A percentile compares a stretch with the other conserved stretches of the same genome.
phyloP scores from a whole-genome alignment of 30 jellyfish, hydroid and myxozoan genomes.

The Cassiopea andromeda region DNA sequence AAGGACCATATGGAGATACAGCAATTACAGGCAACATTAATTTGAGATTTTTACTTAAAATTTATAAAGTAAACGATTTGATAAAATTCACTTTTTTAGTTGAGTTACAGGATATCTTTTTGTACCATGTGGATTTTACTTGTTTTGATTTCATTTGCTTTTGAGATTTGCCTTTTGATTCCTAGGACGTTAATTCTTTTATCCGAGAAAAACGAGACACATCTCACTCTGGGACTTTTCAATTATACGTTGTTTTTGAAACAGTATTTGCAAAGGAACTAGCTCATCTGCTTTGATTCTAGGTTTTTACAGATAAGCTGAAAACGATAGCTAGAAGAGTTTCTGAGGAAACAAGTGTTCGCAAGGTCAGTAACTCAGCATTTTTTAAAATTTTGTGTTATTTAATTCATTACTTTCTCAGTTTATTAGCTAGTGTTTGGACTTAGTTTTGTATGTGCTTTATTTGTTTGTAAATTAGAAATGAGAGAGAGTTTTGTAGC shows the following conservation, averaged over 20 bases:
- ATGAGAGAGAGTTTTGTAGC: background rate
- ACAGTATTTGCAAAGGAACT: background rate
- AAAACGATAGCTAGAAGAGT: slow-evolving; percentile 45
- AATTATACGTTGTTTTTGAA: too few relatives aligned
- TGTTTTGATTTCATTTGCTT: too few relatives aligned
- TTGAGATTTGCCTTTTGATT: too few relatives aligned
- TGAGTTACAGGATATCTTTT: too few relatives aligned
- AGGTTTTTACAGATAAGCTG: slow-evolving; percentile 58
- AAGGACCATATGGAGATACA: slow-evolving; percentile 59
- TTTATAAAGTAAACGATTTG: background rate
- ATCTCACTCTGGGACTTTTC: too few relatives aligned
- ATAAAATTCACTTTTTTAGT: too few relatives aligned
- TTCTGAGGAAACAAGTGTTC: slow-evolving; percentile 26
- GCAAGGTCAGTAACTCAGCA: slow-evolving; percentile 6
- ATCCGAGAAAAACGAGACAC: too few relatives aligned
- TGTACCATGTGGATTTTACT: too few relatives aligned
- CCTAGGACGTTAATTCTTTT: too few relatives aligned
- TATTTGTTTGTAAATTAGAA: too few relatives aligned
- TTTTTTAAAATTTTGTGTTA: background rate
- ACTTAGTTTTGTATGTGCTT: too few relatives aligned
- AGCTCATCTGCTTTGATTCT: background rate
- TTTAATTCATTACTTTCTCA: background rate
- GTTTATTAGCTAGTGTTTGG: background rate
- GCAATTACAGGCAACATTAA: slow-evolving; percentile 44
- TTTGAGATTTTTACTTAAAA: background rate